phyloP scores from a whole-genome alignment of 2,888 invertebrate species.

The Limenitis camilla region DNA sequence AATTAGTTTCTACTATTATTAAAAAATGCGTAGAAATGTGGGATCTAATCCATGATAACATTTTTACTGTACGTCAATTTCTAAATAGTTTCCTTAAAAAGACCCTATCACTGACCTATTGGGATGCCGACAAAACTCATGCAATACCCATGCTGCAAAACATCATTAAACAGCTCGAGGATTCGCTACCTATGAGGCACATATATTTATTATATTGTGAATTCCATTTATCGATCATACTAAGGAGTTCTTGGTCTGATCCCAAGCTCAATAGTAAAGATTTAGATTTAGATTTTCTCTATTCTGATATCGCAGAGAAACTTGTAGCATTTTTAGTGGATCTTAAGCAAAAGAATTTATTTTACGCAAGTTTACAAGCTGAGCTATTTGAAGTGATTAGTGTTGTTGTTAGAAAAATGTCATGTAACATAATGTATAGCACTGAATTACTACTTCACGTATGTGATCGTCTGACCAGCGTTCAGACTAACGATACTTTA shows the following conservation, averaged over 20 bases:
- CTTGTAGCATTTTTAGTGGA: not conserved
- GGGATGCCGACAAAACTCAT: not conserved
- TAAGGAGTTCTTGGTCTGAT: too few relatives aligned
- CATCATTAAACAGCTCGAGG: constrained; percentile 2
- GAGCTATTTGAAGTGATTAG: not conserved
- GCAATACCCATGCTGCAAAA: constrained; percentile 8
- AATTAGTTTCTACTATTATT: constrained; percentile 4
- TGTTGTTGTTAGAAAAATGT: not conserved
- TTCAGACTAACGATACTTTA: not conserved
- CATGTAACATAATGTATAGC: not conserved
- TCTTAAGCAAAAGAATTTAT: constrained; percentile 7
- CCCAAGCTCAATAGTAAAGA: not conserved
- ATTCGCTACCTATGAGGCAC: constrained; percentile 2
- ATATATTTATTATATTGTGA: constrained; percentile 9
- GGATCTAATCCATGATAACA: not conserved
- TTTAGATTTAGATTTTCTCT: not conserved
- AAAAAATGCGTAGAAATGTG: constrained; percentile 6
- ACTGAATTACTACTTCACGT: not conserved
- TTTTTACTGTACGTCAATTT: constrained; percentile 1
- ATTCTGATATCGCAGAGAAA: not conserved
- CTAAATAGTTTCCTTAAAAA: constrained; percentile 4
- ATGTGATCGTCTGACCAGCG: not conserved
- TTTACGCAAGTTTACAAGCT: constrained; percentile 1
- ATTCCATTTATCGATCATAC: constrained; percentile 1
- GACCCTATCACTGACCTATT: not conserved